Conservation (phyloP, 2,888 invertebrate species). For the Drosophila robusta region DNA sequence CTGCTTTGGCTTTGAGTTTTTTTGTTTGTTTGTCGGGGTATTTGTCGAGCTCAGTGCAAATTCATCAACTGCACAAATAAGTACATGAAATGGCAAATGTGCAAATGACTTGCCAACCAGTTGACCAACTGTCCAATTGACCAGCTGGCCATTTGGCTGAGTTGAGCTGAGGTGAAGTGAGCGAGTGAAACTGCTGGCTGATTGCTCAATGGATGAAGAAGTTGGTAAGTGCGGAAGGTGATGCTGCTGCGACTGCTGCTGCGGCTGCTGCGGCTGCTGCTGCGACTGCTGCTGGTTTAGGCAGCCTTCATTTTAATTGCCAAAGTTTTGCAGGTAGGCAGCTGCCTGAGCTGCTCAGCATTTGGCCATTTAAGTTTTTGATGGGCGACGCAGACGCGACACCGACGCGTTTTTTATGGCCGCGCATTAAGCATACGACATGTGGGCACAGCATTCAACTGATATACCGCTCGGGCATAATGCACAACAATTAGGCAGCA, state of each 20-base stretch:
- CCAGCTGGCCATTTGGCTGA: constrained; percentile 27
- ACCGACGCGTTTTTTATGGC: constrained; percentile 34
- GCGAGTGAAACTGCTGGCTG: constrained; percentile 29
- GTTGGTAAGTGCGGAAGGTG: constrained; percentile 19
- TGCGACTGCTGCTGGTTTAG: constrained; percentile 1
- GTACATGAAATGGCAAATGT: constrained; percentile 37
- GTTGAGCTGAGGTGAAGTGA: constrained; percentile 6
- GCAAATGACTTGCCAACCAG: constrained; percentile 33
- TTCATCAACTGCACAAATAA: constrained; percentile 57
- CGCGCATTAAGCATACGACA: constrained; percentile 73
- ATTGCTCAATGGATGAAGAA: constrained; percentile 37
- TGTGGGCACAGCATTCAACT: constrained; percentile 47
- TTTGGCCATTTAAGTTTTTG: constrained; percentile 60
- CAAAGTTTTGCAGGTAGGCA: constrained; percentile 54
- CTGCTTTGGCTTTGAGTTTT: not conserved
- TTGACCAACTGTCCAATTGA: constrained; percentile 18
- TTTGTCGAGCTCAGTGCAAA: constrained; percentile 40
- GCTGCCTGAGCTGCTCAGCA: constrained; percentile 37
- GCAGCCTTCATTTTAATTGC: constrained; percentile 62
- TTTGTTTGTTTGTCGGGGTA: constrained; percentile 2
- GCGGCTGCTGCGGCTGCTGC: not conserved
- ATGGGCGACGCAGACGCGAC: constrained; percentile 67
- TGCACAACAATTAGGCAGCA: constrained; percentile 66
- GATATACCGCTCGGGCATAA: constrained; percentile 51
- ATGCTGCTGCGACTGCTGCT: not conserved